Evolutionary conservation across 2,113 vertebrate genomes (phyloP), one percentile per base, ranked within the genome.

Genomic region (Pipa parva): DNA sequence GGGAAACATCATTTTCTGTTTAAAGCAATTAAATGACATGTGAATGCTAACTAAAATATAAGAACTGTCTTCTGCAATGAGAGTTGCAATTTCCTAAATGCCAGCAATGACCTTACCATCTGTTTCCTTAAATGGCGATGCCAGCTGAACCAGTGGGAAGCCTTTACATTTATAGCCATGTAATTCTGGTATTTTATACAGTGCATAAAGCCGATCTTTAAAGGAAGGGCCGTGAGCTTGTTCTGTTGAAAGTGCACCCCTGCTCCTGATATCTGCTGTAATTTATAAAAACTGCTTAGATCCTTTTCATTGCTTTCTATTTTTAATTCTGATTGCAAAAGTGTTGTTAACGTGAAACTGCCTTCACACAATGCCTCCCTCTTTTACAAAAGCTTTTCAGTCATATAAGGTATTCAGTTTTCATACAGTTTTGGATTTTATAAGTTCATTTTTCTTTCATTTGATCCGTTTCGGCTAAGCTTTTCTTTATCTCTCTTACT

Each of bases 101-200:
- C 66, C 58, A 61, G 58, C 66, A 61, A 70, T 61, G 66, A 70
- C 66, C 66, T 70, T 70, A 70, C 66, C 66, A 70, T 70, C 66
- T 70, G 66, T 54, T 61, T 61, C 66, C 33, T 51, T 61, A 70
- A 70, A 70, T 61, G 48, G 58, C 39, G 33, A 58, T 70, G 66
- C 66, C 58, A 70, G 58, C 66, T 70, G 66, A 70, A 70, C 22
- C 66, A 54, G 57, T 69, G 56, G 66, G 66, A 69, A 69, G 66
- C 36, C 49, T 61, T 26, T 54, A 70, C 57, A 54, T 54, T 70
- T 61, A 61, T 39, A 70, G 63, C 21, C 42, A 56, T 65, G 31
- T 27, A 46, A 46, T 56, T 57, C 51, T 42, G 56, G 18, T 45
- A 51, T 68, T 68, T 59, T 59, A 61, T 61, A 50, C 49, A 31